A percentile compares a stretch with the other conserved stretches of the same genome.
These are phyloP conservation scores for Alces alces DNA, from an alignment of 2,113 vertebrate species.

Conservation along the genomic window DNA sequence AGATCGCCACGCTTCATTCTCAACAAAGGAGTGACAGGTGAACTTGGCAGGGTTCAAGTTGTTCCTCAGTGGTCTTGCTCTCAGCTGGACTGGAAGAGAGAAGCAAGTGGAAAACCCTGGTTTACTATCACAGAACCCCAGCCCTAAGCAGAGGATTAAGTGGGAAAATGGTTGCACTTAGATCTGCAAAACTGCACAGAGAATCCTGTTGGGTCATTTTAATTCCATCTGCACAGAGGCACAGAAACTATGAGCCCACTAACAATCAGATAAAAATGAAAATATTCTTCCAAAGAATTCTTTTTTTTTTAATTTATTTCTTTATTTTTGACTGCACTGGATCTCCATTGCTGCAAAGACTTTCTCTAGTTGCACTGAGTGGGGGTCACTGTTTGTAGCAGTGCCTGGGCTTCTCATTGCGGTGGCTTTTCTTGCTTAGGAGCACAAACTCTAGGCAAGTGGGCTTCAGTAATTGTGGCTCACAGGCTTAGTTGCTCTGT, in stretches of 20 bases:
- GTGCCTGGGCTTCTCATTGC: not conserved
- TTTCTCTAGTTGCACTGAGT: not conserved
- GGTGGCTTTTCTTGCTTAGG: not conserved
- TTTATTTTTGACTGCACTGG: not conserved
- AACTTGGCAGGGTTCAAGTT: not conserved
- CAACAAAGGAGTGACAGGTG: not conserved
- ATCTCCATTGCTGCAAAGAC: not conserved
- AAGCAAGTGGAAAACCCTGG: not conserved
- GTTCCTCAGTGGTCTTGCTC: not conserved
- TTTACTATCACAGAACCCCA: not conserved
- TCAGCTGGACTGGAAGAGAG: not conserved
- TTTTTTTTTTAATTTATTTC: not conserved
- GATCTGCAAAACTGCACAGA: not conserved
- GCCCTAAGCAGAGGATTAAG: not conserved
- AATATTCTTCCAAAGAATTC: slow-evolving; percentile 1
- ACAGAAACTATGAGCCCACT: not conserved
- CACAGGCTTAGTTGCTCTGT: not conserved
- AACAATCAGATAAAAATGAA: slow-evolving; percentile 26
- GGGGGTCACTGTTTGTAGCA: not conserved
- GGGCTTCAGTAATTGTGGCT: not conserved
- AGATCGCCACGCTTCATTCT: not conserved
- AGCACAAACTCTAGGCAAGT: not conserved
- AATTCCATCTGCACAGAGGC: slow-evolving; percentile 32
- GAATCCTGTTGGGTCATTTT: slow-evolving; percentile 8
- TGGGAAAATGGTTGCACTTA: not conserved